Evolutionary conservation across 2,888 invertebrate genomes (phyloP), one percentile per base, ranked within the genome.

Genomic region (Podotricha telesiphe): DNA sequence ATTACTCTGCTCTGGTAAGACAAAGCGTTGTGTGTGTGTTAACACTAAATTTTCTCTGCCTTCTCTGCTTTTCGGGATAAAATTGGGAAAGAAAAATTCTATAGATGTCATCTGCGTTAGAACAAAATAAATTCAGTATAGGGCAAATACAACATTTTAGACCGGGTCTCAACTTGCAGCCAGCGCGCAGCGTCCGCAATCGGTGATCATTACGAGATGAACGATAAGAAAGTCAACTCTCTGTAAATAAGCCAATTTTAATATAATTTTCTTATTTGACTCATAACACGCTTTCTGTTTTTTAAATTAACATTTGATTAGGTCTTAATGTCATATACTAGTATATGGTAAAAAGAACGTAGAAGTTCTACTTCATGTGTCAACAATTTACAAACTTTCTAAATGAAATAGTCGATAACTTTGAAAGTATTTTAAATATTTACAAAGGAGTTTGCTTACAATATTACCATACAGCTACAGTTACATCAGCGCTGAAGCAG

Each of bases 401-500:
- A 59, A n/a, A 20, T 20, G 2, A 28, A 40, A 22, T 42, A 42
- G 42, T 22, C 10, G 1, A n/a, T 40, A 22, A 45, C 0, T 28
- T 59, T 22, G 2, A 17, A 45, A 45, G 11, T 45, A 5, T 42
- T 45, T 22, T 45, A 59, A 11, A 59, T 28, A 17, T 59, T 59
- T 45, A 22, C 45, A 28, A 59, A 59, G 34, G 22, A 59, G 10
- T 28, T 11, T 10, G 7, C 22, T n/a, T 2, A 5, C 28, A 17
- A 17, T 59, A 45, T 45, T 58, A 40, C 45, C 45, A 59, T 59
- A 59, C 59, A 17, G 5, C 11, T 8, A 15, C 22, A 59, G 20
- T 19, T 22, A 45, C 59, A 45, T 45, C 59, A 59, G 42, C n/a
- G 45, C 45, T 22, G 42, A 45, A 45, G 59, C 59, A n/a, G 22